A percentile compares a stretch with the other conserved stretches of the same genome.
These are phyloP conservation scores for Drosophila longiperda DNA, from an alignment of 2,888 invertebrate genomes.

Conservation along the genomic window DNA sequence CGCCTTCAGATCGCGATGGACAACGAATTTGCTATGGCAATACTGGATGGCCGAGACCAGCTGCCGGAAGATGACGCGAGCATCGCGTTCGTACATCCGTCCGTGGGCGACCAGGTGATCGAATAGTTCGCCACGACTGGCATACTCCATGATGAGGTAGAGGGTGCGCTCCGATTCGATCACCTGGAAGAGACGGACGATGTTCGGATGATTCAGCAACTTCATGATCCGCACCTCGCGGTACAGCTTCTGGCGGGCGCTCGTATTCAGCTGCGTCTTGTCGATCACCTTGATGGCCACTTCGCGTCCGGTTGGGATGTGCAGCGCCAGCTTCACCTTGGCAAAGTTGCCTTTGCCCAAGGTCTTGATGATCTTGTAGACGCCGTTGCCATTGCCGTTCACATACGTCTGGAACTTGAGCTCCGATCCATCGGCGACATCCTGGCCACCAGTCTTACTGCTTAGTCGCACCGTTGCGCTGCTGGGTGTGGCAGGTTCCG, in stretches of 20 bases:
- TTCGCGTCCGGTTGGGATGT: conserved; percentile 99
- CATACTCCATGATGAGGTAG: conserved; percentile 99
- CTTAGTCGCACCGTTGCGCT: conserved; percentile 36
- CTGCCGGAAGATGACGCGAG: conserved; percentile 98
- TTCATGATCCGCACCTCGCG: conserved; percentile 98
- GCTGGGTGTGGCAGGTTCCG: conserved; percentile 57
- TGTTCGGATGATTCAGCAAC: conserved; percentile 99
- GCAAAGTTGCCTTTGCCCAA: conserved; percentile 99
- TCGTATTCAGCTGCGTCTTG: conserved; percentile 99
- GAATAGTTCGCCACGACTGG: conserved; percentile 99
- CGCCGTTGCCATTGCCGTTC: conserved; percentile 91
- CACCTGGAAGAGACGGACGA: conserved; percentile 99
- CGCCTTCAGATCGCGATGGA: conserved; percentile 91
- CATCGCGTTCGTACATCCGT: conserved; percentile 98
- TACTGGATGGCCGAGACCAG: conserved; percentile 99
- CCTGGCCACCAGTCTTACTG: conserved; percentile 37
- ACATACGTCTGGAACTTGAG: conserved; percentile 62
- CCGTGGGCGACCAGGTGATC: conserved; percentile 98
- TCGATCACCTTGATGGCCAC: conserved; percentile 99
- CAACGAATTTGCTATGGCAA: conserved; percentile 96
- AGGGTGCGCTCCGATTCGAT: conserved; percentile 99
- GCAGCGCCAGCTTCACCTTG: conserved; percentile 99
- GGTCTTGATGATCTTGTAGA: conserved; percentile 99
- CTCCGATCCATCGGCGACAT: conserved; percentile 58
- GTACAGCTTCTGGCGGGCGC: conserved; percentile 98